Percentiles rank a stretch among this genome's conserved stretches.
Evolutionary conservation across 2,797 vertebrate genomes (phyloP).

Genomic region (Xenops minutus): DNA sequence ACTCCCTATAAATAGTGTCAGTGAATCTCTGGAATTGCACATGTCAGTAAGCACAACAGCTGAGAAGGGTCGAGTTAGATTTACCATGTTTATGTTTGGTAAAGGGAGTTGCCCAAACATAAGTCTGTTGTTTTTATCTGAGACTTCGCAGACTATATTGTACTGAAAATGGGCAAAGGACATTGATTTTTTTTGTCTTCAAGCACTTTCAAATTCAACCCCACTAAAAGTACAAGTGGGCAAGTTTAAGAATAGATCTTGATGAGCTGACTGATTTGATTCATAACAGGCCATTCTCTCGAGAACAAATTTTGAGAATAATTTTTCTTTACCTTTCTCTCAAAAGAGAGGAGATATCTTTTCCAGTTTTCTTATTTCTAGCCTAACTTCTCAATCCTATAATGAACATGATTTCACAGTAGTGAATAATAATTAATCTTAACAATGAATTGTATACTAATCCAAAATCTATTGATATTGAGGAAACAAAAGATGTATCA

Average conservation of each 20-base stretch:
- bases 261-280: not conserved
- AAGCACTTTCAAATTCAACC: not conserved
- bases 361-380: not conserved
- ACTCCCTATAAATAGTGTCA: not conserved
- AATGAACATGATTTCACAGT: not conserved
- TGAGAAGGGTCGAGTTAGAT: not conserved
- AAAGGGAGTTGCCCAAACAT: not conserved
- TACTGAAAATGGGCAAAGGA: not conserved
- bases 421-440: not conserved
- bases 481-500: not conserved
- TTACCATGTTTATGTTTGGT: not conserved
- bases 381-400: not conserved
- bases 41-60: not conserved
- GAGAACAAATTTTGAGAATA: not conserved
- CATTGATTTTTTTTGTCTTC: not conserved
- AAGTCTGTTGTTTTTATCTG: not conserved
- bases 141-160: not conserved
- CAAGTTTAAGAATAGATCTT: not conserved
- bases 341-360: not conserved
- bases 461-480: not conserved
- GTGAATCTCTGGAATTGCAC: not conserved
- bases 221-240: not conserved
- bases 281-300: not conserved
- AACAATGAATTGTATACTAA: not conserved
- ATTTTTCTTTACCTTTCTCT: not conserved